Conservation (phyloP, 2,888 invertebrate genomes). For the Tetramorium bicarinatum region DNA sequence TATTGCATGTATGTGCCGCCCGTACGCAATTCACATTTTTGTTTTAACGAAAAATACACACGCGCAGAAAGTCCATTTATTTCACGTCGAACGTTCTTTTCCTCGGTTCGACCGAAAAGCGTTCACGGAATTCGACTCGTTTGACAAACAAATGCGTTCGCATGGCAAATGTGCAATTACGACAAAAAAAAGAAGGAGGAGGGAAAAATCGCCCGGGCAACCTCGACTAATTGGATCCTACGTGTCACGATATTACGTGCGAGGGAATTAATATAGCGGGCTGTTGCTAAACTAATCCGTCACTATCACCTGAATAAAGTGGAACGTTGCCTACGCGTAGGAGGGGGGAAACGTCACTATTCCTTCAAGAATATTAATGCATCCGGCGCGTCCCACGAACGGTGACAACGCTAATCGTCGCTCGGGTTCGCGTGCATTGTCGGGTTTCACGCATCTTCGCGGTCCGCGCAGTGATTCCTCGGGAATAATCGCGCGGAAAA, state of each 20-base stretch:
- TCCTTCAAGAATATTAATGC: constrained; percentile 69
- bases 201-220: constrained; percentile 8
- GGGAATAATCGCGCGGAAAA: background rate
- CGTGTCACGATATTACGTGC: constrained; percentile 37
- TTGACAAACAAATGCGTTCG: constrained; percentile 38
- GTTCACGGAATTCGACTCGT: constrained; percentile 17
- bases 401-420: constrained; percentile 29
- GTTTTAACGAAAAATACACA: constrained; percentile 42
- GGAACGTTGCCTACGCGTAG: constrained; percentile 60
- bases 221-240: constrained; percentile 40
- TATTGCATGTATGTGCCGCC: constrained; percentile 20
- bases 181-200: background rate
- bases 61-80: constrained; percentile 37
- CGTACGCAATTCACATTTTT: constrained; percentile 46
- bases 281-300: constrained; percentile 31
- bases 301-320: constrained; percentile 62
- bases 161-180: constrained; percentile 33
- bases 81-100: constrained; percentile 33
- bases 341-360: constrained; percentile 13
- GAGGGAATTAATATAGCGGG: constrained; percentile 1
- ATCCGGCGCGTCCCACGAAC: constrained; percentile 62
- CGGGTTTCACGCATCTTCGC: background rate
- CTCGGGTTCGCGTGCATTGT: background rate
- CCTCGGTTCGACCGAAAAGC: constrained; percentile 23
- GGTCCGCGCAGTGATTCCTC: background rate